Conservation (phyloP, 2,113 vertebrate genomes). For the Rhinichthys klamathensis region DNA sequence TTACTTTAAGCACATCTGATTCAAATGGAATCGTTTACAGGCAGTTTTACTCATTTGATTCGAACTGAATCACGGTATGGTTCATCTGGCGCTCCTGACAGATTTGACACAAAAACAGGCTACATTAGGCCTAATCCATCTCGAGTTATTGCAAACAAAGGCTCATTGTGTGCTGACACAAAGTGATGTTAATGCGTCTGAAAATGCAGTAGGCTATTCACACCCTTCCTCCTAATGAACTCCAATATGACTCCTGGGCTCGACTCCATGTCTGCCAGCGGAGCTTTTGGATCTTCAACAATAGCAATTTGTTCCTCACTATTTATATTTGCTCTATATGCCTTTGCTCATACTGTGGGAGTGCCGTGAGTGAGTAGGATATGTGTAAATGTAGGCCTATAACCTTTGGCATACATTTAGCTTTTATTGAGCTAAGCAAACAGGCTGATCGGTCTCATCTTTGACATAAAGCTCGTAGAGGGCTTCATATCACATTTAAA, state of each 20-base stretch:
- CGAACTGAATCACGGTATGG: background rate
- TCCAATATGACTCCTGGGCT: background rate
- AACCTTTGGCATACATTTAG: conserved; percentile 18
- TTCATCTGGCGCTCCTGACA: background rate
- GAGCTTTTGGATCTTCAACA: conserved; percentile 3
- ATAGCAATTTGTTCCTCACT: background rate
- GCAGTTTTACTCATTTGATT: background rate
- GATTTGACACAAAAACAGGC: background rate
- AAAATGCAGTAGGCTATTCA: background rate
- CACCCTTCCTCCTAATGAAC: background rate
- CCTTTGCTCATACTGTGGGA: background rate
- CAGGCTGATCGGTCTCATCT: conserved; percentile 22
- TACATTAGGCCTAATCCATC: background rate
- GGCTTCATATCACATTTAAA: conserved; percentile 24
- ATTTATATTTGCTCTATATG: background rate
- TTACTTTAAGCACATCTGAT: background rate
- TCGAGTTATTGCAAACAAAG: background rate
- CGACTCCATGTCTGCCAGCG: background rate
- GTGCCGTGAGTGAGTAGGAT: background rate
- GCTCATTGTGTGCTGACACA: background rate
- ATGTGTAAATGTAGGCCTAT: background rate
- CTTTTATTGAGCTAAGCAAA: conserved; percentile 39
- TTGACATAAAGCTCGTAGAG: background rate
- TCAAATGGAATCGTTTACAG: background rate
- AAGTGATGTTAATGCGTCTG: background rate